These are phyloP conservation scores for Sebastiscus tertius DNA, from an alignment of 2,797 vertebrate genomes.

Conservation along the genomic window DNA sequence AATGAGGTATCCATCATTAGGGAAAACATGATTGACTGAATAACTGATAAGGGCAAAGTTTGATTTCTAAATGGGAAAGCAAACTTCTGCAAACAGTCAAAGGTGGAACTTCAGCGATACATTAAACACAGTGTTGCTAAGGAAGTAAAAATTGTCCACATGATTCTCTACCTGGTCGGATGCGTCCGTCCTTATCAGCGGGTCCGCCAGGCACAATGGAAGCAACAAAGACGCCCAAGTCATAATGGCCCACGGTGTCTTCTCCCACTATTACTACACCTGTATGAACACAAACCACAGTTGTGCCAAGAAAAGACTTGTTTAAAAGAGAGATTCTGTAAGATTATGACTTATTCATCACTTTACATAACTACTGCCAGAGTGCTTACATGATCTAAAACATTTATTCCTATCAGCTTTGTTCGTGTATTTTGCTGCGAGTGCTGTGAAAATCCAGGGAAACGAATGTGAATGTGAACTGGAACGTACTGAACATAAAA, in stretches of 20 bases:
- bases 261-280: slow-evolving; percentile 92
- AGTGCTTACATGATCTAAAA: not conserved
- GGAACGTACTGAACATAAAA: not conserved
- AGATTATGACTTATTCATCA: not conserved
- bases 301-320: not conserved
- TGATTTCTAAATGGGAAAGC: not conserved
- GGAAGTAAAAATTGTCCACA: not conserved
- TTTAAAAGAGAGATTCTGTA: not conserved
- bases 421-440: not conserved
- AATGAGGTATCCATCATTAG: not conserved
- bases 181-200: slow-evolving; percentile 88
- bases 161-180: slow-evolving; percentile 84
- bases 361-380: not conserved
- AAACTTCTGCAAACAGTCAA: not conserved
- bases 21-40: not conserved
- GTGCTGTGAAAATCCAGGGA: not conserved
- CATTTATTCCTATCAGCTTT: not conserved
- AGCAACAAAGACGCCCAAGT: slow-evolving; percentile 90
- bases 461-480: not conserved
- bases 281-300: slow-evolving; percentile 54
- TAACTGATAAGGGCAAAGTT: not conserved
- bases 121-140: not conserved
- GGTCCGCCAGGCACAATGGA: slow-evolving; percentile 90
- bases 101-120: not conserved
- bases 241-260: slow-evolving; percentile 84